Base-by-base conservation (phyloP, 2,797 vertebrate genomes). In the Myripristis murdjan region DNA sequence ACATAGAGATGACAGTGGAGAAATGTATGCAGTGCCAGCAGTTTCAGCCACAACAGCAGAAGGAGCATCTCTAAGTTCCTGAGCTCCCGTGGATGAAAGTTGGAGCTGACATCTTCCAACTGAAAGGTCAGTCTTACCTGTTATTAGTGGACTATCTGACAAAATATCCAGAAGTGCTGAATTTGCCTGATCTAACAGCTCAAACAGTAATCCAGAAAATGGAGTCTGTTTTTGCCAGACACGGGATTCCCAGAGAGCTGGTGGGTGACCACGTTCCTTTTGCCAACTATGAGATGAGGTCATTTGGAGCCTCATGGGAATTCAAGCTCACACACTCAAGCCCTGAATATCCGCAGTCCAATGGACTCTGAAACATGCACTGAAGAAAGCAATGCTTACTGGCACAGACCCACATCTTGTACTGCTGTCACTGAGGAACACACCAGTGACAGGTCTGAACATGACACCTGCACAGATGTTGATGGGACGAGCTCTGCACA, bases 161-260 rank as follows among this genome's bases (percentile, higher is more conserved):
- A 0, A 87, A 87, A 37, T 82, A 77, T 33, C 57, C 73, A 0
- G 66, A 84, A 14, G 52, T 80, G 10, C 47, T 75, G 0, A 52
- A 79, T 1, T 0, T 79, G 0, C 8, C 62, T 4, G 28, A 71
- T 24, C 54, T 11, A 41, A 64, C 75, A 7, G 78, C 75, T 4
- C 16, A 62, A 12, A 24, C 64, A 14, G 66, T 77, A 1, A 70
- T 77, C 0, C 64, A 66, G 54, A 66, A 14, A 74, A 55, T 4
- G 20, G 55, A 0, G n/a, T n/a, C n/a, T n/a, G n/a, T n/a, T n/a
- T n/a, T n/a, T n/a, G n/a, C n/a, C n/a, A n/a, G n/a, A n/a, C n/a
- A n/a, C n/a, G n/a, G n/a, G n/a, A 68, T 62, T 1, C 51, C 37
- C 1, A 64, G 1, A 65, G 43, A 79, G 65, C 4, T 77, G 0